Conservation (phyloP, 2,113 vertebrate genomes). For the Oceanites oceanicus region DNA sequence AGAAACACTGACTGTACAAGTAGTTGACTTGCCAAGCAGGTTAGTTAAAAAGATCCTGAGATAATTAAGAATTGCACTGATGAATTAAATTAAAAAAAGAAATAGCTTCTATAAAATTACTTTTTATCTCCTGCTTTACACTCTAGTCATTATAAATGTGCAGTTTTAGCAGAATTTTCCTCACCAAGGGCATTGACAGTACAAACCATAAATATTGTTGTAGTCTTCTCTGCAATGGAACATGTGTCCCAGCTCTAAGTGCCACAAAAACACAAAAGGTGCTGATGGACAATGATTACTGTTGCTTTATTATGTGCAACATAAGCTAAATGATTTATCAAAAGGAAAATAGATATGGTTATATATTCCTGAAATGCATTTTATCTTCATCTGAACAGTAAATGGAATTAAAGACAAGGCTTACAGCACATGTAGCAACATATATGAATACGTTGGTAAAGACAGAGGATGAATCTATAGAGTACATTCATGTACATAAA, state of each 20-base stretch:
- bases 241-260: neutral
- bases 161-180: neutral
- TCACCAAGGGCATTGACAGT: neutral
- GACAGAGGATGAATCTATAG: neutral
- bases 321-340: neutral
- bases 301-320: neutral
- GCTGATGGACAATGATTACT: neutral
- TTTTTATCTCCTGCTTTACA: neutral
- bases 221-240: neutral
- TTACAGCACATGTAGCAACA: neutral
- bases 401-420: neutral
- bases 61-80: neutral
- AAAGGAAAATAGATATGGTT: neutral
- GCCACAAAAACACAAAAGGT: neutral
- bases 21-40: neutral
- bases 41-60: neutral
- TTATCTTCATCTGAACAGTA: neutral
- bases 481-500: neutral
- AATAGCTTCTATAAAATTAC: neutral
- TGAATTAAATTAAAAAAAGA: neutral
- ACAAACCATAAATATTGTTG: neutral
- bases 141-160: neutral
- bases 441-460: neutral
- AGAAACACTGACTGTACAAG: neutral
- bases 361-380: neutral